Percentiles rank a stretch among this genome's conserved stretches.
Evolutionary conservation across 2,113 vertebrate species (phyloP).

Genomic region (Loxodonta africana): DNA sequence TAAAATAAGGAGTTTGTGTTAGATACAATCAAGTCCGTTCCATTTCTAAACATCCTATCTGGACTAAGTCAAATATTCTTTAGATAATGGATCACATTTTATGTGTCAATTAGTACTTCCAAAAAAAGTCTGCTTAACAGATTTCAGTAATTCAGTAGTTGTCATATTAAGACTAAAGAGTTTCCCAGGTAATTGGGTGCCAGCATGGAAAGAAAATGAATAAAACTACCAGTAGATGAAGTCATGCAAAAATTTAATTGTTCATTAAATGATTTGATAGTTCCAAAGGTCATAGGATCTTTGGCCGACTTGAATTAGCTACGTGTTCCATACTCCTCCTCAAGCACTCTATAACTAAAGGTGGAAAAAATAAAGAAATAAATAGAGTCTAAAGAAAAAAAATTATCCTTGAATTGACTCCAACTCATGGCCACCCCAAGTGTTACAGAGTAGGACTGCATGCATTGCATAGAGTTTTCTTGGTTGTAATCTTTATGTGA

Average conservation of each 20-base stretch:
- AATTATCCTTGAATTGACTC: background rate
- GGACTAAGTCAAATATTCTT: background rate
- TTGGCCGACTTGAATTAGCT: background rate
- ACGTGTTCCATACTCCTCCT: background rate
- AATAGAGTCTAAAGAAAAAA: background rate
- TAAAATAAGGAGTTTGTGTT: background rate
- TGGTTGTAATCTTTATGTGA: background rate
- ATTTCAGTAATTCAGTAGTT: background rate
- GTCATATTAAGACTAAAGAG: background rate
- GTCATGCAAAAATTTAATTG: background rate
- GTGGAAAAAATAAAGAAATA: accelerated
- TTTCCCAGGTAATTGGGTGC: background rate
- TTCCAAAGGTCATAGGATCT: background rate
- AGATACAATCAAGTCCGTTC: background rate
- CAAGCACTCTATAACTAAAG: background rate
- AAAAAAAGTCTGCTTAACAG: background rate
- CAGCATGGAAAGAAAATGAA: background rate
- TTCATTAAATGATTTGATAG: background rate
- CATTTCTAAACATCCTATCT: background rate
- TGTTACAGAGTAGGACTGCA: background rate
- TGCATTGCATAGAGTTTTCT: background rate
- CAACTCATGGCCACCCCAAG: background rate
- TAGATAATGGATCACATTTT: background rate
- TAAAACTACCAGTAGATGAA: background rate
- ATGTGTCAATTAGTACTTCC: background rate